Base-by-base conservation (phyloP, 2,113 vertebrate species). In the Paralichthys olivaceus region DNA sequence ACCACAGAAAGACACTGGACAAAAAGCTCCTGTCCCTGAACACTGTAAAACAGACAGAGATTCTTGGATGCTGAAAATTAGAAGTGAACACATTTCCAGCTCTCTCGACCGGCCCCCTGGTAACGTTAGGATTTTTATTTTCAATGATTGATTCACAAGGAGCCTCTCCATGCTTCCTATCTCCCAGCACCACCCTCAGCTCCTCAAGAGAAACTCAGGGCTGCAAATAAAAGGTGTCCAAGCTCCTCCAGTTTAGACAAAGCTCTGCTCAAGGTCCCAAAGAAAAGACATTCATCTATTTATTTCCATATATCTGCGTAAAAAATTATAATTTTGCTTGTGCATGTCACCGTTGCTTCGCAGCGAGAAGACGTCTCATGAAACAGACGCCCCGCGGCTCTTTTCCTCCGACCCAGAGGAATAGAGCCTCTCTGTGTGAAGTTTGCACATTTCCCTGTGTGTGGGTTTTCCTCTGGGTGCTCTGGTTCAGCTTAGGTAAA, bases 401-500 rank as follows among this genome's bases (percentile, higher is more conserved):
- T 5, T 2, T 5, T 45, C 13, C 0, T 45, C 13, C 43, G 12
- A 47, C 45, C 45, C 45, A 49, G 45, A 49, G 45, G 45, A 19
- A 19, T 7, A 15, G 15, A 49, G 15, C 49, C 20, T 53, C 49
- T 53, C 49, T 3, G 7, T 49, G 47, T 49, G 17, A 20, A 49
- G 19, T 19, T 49, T 5, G 47, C 47, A 49, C 54, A 19, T 34
- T 23, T 69, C 7, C n/a, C 1, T 1, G 51, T 11, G 7, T 53
- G 51, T 8, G 51, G 22, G 53, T 4, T 13, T 67, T 64, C 58
- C 34, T 72, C 12, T 59, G 63, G 29, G 13, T 60, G 20, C 49
- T 49, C 26, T 7, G 11, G 64, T 72, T 80, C 70, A 82, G 64
- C 40, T 28, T n/a, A 71, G 59, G 71, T 66, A 45, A 82, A 75